These are phyloP conservation scores for Perizoma affinitatum DNA, from an alignment of 2,888 invertebrate species.

Conservation along the genomic window DNA sequence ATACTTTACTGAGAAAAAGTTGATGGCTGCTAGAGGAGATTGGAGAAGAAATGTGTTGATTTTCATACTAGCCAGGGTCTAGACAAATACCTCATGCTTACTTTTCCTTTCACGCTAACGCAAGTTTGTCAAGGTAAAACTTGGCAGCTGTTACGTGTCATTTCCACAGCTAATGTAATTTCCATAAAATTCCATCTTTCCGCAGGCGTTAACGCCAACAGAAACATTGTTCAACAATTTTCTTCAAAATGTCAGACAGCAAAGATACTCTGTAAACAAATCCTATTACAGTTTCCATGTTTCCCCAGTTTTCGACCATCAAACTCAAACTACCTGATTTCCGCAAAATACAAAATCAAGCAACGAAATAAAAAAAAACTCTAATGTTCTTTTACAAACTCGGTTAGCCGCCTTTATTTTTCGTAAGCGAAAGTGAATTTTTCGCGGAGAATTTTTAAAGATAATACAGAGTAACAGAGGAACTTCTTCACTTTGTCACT, in stretches of 20 bases:
- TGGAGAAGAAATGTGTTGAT: too few relatives aligned
- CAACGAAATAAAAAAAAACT: slow-evolving; percentile 41
- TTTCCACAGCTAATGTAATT: too few relatives aligned
- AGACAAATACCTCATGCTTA: too few relatives aligned
- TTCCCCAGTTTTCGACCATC: slow-evolving; percentile 17
- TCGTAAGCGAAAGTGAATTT: slow-evolving; percentile 40
- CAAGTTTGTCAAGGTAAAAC: too few relatives aligned
- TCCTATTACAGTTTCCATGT: slow-evolving; percentile 23
- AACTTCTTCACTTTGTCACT: slow-evolving; percentile 41
- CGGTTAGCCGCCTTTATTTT: slow-evolving; percentile 39
- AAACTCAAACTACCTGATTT: slow-evolving; percentile 26
- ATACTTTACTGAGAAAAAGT: too few relatives aligned
- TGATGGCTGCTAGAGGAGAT: too few relatives aligned
- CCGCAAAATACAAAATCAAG: slow-evolving; percentile 25
- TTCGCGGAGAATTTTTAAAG: slow-evolving; percentile 45
- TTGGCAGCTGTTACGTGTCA: too few relatives aligned
- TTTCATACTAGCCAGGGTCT: too few relatives aligned
- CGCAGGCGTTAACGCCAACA: too few relatives aligned
- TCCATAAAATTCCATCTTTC: too few relatives aligned
- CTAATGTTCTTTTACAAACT: slow-evolving; percentile 46
- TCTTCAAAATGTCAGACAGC: slow-evolving; percentile 14
- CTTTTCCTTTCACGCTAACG: too few relatives aligned
- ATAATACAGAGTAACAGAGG: slow-evolving; percentile 38
- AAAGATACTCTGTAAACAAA: slow-evolving; percentile 19
- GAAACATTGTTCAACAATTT: slow-evolving; percentile 11